Percentiles rank a stretch among this genome's conserved stretches.
Evolutionary conservation across 2,113 vertebrate species (phyloP).

Genomic region (Xyliphius kryptos): DNA sequence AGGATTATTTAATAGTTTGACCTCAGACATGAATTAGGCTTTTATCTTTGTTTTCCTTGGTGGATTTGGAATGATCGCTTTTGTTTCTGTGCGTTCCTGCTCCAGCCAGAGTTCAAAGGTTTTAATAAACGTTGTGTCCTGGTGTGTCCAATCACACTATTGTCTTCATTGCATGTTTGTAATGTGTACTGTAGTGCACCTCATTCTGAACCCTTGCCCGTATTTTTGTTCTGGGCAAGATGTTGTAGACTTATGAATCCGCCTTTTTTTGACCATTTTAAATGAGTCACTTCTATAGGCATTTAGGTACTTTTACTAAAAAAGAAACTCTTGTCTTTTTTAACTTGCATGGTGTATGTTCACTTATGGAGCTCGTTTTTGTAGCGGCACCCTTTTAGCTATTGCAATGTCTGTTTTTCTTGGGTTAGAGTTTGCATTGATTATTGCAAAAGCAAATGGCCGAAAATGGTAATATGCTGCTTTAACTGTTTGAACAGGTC

Average conservation of each 20-base stretch:
- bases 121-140: constrained; percentile 13
- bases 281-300: constrained; percentile 9
- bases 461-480: too few species aligned
- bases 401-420: too few species aligned
- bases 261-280: constrained; percentile 34
- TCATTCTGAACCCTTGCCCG: constrained; percentile 12
- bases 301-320: constrained; percentile 28
- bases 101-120: constrained; percentile 33
- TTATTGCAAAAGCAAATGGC: too few species aligned
- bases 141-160: constrained; percentile 13
- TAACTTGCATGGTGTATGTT: constrained; percentile 15
- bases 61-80: neutral
- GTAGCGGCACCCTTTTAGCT: neutral
- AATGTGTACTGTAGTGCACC: constrained; percentile 3
- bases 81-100: neutral
- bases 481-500: too few species aligned
- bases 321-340: constrained; percentile 16
- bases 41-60: neutral
- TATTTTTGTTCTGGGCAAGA: constrained; percentile 8
- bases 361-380: constrained; percentile 3
- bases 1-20: too few species aligned
- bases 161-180: constrained; percentile 33
- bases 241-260: constrained; percentile 12
- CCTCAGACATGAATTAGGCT: neutral
- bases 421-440: too few species aligned